A percentile compares a stretch with the other conserved stretches of the same genome.
Conservation (phyloP, 2,888 invertebrate genomes). For the Nomada fucata region DNA sequence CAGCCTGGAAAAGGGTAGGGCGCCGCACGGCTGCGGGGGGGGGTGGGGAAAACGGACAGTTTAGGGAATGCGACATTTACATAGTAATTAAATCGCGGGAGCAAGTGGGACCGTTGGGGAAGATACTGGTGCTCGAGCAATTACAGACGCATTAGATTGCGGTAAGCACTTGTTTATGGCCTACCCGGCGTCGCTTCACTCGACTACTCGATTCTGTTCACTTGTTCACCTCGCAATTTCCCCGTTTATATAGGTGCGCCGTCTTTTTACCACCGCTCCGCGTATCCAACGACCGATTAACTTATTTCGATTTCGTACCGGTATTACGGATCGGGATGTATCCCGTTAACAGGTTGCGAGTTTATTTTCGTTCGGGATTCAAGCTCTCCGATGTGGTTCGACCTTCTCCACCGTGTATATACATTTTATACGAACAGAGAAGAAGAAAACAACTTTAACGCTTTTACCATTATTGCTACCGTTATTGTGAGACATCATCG, state of each 20-base stretch:
- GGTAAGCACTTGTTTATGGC: constrained; percentile 82
- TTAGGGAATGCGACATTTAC: constrained; percentile 84
- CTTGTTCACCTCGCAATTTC: constrained; percentile 52
- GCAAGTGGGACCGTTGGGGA: constrained; percentile 82
- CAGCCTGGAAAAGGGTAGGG: constrained; percentile 73
- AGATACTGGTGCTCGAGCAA: constrained; percentile 83
- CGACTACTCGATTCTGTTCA: constrained; percentile 68
- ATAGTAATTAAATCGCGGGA: constrained; percentile 84
- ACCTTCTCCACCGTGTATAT: too few relatives aligned
- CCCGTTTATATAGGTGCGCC: constrained; percentile 32
- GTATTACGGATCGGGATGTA: background rate
- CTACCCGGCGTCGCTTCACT: constrained; percentile 68
- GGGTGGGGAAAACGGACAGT: constrained; percentile 78
- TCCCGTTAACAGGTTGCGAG: background rate
- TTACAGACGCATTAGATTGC: constrained; percentile 84
- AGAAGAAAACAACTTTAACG: too few relatives aligned
- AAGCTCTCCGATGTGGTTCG: too few relatives aligned
- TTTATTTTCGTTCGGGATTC: too few relatives aligned
- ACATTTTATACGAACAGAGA: too few relatives aligned
- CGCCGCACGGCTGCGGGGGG: constrained; percentile 58
- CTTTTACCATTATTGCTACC: too few relatives aligned
- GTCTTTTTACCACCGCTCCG: constrained; percentile 4
- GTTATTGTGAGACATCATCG: too few relatives aligned
- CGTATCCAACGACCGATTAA: constrained; percentile 8
- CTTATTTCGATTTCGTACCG: constrained; percentile 12